Percentiles rank a stretch among this genome's conserved stretches.
phyloP scores from a whole-genome alignment of 2,888 invertebrate genomes.

The Operophtera brumata region DNA sequence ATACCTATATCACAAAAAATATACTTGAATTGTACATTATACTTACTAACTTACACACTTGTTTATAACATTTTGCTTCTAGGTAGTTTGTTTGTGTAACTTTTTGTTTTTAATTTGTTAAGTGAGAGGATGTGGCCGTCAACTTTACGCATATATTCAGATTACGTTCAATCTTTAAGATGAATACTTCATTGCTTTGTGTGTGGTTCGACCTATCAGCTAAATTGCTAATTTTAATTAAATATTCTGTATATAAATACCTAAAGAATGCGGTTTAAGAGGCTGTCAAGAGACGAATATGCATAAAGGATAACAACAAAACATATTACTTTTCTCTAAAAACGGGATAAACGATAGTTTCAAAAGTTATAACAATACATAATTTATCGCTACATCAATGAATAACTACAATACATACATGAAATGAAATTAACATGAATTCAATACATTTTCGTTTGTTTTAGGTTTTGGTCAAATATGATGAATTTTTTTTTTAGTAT shows the following conservation, averaged over 20 bases:
- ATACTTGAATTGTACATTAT: not conserved
- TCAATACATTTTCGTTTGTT: no score
- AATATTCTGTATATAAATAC: not conserved
- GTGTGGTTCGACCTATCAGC: not conserved
- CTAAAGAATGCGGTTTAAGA: no score
- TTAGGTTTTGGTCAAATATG: no score
- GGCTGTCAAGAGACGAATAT: no score
- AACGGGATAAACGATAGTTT: no score
- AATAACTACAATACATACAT: no score
- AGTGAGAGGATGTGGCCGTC: conserved; percentile 12
- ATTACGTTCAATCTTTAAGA: not conserved
- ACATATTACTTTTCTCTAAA: no score
- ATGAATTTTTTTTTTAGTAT: no score
- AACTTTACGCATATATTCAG: not conserved
- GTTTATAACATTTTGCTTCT: not conserved
- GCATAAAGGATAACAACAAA: no score
- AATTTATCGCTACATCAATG: no score
- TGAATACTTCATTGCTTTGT: conserved; percentile 7
- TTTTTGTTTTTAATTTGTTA: not conserved
- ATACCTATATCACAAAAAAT: not conserved
- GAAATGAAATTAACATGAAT: no score
- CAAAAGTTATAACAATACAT: no score
- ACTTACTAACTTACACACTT: not conserved
- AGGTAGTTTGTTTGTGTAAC: not conserved
- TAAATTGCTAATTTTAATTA: conserved; percentile 7